phyloP scores from a whole-genome alignment of 2,888 invertebrate genomes.

The Cylindroiulus punctatus region DNA sequence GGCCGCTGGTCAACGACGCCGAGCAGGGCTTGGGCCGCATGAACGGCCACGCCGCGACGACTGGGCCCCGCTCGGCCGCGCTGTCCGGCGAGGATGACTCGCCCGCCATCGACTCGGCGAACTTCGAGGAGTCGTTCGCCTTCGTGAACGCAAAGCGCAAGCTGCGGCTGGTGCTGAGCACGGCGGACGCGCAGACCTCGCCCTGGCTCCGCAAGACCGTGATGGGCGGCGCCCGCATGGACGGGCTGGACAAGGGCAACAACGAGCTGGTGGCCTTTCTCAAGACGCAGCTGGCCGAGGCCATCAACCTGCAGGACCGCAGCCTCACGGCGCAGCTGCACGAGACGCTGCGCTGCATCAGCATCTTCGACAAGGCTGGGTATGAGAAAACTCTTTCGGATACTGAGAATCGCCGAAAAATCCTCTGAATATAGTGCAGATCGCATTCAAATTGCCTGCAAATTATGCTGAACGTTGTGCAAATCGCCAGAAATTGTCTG shows the following conservation, averaged over 20 bases:
- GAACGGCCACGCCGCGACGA: background rate
- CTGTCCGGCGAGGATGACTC: constrained; percentile 65
- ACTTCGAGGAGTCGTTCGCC: constrained; percentile 71
- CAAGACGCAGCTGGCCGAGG: constrained; percentile 82
- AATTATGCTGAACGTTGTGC: no score
- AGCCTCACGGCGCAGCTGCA: constrained; percentile 81
- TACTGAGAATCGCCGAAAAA: no score
- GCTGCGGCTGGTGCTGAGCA: constrained; percentile 87
- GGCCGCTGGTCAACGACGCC: constrained; percentile 63
- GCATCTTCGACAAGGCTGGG: constrained; percentile 75
- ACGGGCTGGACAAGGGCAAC: constrained; percentile 61
- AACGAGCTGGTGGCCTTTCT: constrained; percentile 74
- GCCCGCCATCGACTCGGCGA: constrained; percentile 69
- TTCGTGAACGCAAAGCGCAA: constrained; percentile 85
- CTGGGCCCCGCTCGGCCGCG: background rate
- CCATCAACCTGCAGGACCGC: constrained; percentile 81
- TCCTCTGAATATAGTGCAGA: no score
- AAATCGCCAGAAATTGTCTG: no score
- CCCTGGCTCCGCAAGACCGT: constrained; percentile 68
- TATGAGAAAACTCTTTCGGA: no score
- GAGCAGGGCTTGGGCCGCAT: constrained; percentile 61
- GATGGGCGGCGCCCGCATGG: constrained; percentile 76
- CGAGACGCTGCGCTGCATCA: constrained; percentile 83
- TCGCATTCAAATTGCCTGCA: no score
- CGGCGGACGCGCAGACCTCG: constrained; percentile 73